A percentile compares a stretch with the other conserved stretches of the same genome.
These are phyloP conservation scores for Phaedon cochleariae DNA, from an alignment of 2,888 invertebrate genomes.

Conservation along the genomic window DNA sequence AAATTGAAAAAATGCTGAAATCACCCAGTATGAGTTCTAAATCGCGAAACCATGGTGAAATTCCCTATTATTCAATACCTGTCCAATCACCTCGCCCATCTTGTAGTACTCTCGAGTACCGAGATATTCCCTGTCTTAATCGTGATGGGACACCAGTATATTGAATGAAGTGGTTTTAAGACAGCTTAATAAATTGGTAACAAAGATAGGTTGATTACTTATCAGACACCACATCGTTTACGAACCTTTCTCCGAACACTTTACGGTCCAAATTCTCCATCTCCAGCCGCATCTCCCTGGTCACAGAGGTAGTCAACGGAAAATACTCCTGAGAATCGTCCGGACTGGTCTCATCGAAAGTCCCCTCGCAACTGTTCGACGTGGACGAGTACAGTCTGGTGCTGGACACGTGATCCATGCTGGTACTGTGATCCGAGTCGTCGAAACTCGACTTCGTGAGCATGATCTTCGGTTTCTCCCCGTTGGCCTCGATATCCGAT, in stretches of 20 bases:
- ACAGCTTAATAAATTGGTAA: too few relatives aligned
- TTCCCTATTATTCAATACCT: too few relatives aligned
- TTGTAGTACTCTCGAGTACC: too few relatives aligned
- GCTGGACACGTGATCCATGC: conserved; percentile 49
- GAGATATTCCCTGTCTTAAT: too few relatives aligned
- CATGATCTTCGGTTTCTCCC: conserved; percentile 62
- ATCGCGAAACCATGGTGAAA: too few relatives aligned
- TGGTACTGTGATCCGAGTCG: conserved; percentile 64
- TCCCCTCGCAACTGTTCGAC: conserved; percentile 62
- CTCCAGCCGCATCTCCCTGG: conserved; percentile 82
- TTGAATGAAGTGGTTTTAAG: too few relatives aligned
- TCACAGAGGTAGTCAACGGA: conserved; percentile 88
- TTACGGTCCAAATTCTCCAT: conserved; percentile 85
- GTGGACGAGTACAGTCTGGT: conserved; percentile 55
- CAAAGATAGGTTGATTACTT: too few relatives aligned
- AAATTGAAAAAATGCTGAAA: too few relatives aligned
- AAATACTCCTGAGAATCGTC: conserved; percentile 86
- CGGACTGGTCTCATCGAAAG: conserved; percentile 76
- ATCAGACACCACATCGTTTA: too few relatives aligned
- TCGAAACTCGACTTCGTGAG: conserved; percentile 63
- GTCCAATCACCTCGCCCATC: too few relatives aligned
- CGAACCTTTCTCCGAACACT: conserved; percentile 79
- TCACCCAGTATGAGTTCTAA: too few relatives aligned
- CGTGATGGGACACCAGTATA: too few relatives aligned
- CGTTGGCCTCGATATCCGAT: conserved; percentile 28